Base-by-base conservation (phyloP, 2,888 invertebrate genomes). In the Eustalomyia histrio region DNA sequence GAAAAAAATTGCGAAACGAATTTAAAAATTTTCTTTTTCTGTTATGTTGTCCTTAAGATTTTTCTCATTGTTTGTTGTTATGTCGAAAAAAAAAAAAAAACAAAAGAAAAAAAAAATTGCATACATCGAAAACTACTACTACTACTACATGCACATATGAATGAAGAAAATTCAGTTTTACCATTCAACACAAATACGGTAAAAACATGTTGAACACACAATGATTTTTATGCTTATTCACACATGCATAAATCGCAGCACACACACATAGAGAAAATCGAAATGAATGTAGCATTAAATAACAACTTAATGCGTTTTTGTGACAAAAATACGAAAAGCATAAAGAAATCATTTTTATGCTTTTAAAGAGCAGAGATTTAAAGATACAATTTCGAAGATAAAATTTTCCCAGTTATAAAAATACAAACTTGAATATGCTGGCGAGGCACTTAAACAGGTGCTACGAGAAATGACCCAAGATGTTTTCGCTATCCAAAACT, bases 251-350 rank as follows among this genome's bases (percentile, higher is more conserved):
- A 12, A 39, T 14, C 39, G n/a, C 14, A 47, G 6, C 3, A 47
- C n/a, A n/a, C 14, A 43, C 2, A 43, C 43, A 39, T 21, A n/a
- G 53, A n/a, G 53, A 61, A 43, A 39, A 29, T 29, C 21, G 9
- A 43, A 64, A 74, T 24, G 64, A 76, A 73, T 82, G 63, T 57
- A 68, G 57, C 68, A 65, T 78, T 78, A 73, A 76, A 57, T 68
- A 69, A 71, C 80, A 72, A 79, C 72, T 79, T 80, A 83, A 79
- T 76, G 64, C 72, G 17, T 64, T 73, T 69, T 57, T 72, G 64
- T 73, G 76, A 68, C 64, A 61, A 73, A 57, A 43, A 68, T 58
- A 24, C 21, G 52, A 52, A 52, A 68, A 63, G 10, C 2, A 29
- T 17, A n/a, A 63, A 18, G 10, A 64, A 67, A 69, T 60, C 7